Evolutionary conservation across 1,140 invertebrate genomes (phyloP), one percentile per base, ranked within the genome.

Genomic region (Pemphigus obesinymphae): DNA sequence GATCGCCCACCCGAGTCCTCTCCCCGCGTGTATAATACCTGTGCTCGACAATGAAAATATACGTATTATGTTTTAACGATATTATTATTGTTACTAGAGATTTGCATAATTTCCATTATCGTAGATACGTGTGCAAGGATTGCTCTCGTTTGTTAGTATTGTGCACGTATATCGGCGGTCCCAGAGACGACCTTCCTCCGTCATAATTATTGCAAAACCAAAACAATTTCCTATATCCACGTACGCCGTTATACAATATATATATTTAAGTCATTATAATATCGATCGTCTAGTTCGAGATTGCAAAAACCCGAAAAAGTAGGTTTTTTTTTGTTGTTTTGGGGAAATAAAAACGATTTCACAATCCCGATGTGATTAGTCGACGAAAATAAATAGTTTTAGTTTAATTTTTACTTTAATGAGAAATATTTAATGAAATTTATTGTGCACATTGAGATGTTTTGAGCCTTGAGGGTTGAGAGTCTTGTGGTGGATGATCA

Each of bases 71-170:
- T 17, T 40, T 10, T 10, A 40, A 40, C 4, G 4, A n/a, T 53
- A 23, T 26, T 43, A 43, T 43, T 43, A 43, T 66, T 37, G n/a
- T 66, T 23, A 20, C 31, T 37, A 37, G n/a, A n/a, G 10, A 66
- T 66, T 66, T 37, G 20, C 20, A 66, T 66, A 70, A 70, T 70
- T 43, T 63, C 34, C 15, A 70, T 70, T 70, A 37, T 70, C 40
- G n/a, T 68, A n/a, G n/a, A 40, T 40, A 40, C 37, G 37, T 10
- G 37, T 10, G 37, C 37, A 10, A 4, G 37, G 10, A 31, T 48
- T 50, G 20, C 26, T 73, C 43, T 50, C 26, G 70, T 48, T 50
- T 29, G 26, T 73, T 31, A 29, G 26, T 13, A 15, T 70, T 50
- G 70, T 48, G 43, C 8, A 20, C 43, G 45, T 45, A 13, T 45